phyloP scores from a whole-genome alignment of 1,140 invertebrate genomes.

The Halictus rubicundus region DNA sequence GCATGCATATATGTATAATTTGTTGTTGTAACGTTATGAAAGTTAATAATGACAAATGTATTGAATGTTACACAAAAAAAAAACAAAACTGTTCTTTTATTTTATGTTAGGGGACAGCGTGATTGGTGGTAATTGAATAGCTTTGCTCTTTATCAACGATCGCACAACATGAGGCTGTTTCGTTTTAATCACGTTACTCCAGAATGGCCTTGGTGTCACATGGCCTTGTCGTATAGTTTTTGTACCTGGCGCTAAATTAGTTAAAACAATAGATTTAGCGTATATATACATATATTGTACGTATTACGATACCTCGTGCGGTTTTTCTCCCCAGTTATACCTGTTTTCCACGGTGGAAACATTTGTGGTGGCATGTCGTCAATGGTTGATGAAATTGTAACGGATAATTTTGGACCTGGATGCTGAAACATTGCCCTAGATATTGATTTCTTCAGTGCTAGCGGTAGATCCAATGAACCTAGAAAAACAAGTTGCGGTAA shows the following conservation, averaged over 20 bases:
- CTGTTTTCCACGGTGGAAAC: conserved; percentile 73
- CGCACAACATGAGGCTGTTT: conserved; percentile 9
- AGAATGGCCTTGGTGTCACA: conserved; percentile 67
- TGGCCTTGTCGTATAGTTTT: conserved; percentile 60
- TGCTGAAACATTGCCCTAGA: conserved; percentile 75
- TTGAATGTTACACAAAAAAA: conserved; percentile 7
- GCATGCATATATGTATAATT: conserved; percentile 2
- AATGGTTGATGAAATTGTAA: conserved; percentile 62
- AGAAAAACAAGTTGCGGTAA: conserved; percentile 10
- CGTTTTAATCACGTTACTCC: conserved; percentile 57
- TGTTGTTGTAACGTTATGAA: conserved; percentile 1
- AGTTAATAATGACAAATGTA: conserved; percentile 1
- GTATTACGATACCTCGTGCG: no score
- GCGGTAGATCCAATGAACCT: conserved; percentile 76
- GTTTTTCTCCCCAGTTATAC: conserved; percentile 45
- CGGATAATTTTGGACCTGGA: conserved; percentile 68
- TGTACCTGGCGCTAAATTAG: conserved; percentile 61
- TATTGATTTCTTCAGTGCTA: conserved; percentile 75
- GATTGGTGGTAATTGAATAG: conserved; percentile 52
- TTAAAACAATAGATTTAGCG: conserved; percentile 17
- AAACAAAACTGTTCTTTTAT: neutral
- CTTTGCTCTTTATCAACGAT: conserved; percentile 31
- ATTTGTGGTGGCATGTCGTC: conserved; percentile 63
- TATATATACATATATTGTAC: neutral
- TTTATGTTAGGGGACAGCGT: conserved; percentile 20